Evolutionary conservation across 2,113 vertebrate species (phyloP).

Genomic region (Bathybates hornii): DNA sequence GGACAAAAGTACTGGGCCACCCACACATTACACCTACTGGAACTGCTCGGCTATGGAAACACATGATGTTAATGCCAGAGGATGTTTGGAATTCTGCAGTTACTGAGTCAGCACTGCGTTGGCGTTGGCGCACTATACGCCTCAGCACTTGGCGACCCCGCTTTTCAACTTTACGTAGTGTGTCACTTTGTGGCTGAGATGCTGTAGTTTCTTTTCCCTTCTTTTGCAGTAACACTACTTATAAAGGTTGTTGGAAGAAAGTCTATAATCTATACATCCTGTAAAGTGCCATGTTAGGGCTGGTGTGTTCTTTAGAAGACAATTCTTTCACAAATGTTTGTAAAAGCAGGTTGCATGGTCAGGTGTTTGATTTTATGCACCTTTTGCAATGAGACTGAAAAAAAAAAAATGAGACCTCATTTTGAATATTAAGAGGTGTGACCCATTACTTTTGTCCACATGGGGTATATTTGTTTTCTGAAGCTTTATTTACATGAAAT

Average conservation of each 20-base stretch:
- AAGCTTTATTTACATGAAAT: background rate
- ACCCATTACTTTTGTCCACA: background rate
- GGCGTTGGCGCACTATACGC: background rate
- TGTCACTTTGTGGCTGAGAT: background rate
- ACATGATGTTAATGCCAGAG: background rate
- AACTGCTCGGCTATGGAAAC: background rate
- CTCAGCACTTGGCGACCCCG: background rate
- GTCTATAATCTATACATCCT: background rate
- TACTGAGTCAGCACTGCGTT: background rate
- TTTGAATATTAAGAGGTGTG: background rate
- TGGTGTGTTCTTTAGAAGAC: background rate
- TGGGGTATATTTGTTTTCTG: background rate
- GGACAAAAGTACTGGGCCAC: background rate
- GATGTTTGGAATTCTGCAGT: background rate
- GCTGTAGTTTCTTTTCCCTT: background rate
- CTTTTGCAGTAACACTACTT: background rate
- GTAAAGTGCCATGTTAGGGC: background rate
- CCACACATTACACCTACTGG: background rate
- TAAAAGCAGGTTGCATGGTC: background rate
- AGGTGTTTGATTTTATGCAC: background rate
- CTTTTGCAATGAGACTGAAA: background rate
- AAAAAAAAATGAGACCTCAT: background rate
- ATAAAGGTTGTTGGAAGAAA: background rate
- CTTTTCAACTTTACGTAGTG: background rate
- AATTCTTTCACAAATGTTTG: no score